Evolutionary conservation across 2,888 invertebrate genomes (phyloP).

Genomic region (Acleris cristana): DNA sequence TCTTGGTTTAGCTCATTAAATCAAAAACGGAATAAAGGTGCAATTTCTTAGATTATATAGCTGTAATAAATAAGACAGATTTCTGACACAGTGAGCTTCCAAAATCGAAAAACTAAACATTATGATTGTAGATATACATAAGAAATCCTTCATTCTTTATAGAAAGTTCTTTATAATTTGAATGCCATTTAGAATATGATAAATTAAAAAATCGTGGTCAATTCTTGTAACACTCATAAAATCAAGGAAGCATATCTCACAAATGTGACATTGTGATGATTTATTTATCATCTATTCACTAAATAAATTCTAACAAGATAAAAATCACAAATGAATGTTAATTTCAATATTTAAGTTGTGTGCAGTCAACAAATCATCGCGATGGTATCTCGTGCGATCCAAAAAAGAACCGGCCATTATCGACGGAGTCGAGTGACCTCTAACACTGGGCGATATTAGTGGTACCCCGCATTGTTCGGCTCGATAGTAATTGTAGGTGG

Average conservation of each 20-base stretch:
- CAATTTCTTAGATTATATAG: no score
- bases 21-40: no score
- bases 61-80: no score
- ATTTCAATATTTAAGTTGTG: slow-evolving; percentile 80
- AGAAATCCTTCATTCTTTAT: no score
- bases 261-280: slow-evolving; percentile 37
- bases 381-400: slow-evolving; percentile 76
- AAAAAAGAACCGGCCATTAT: slow-evolving; percentile 75
- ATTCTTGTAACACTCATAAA: slow-evolving; percentile 9
- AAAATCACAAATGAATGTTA: slow-evolving; percentile 78
- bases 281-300: slow-evolving; percentile 42
- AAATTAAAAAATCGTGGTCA: slow-evolving; percentile 12
- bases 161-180: neutral
- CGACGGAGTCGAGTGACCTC: slow-evolving; percentile 69
- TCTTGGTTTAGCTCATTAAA: no score
- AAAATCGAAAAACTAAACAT: no score
- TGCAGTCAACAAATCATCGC: slow-evolving; percentile 80
- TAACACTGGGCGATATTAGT: slow-evolving; percentile 72
- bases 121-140: no score
- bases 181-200: neutral
- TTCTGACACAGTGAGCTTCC: no score
- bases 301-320: slow-evolving; percentile 58
- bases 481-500: slow-evolving; percentile 80
- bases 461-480: slow-evolving; percentile 67
- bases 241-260: slow-evolving; percentile 21